Evolutionary conservation across 2,888 invertebrate genomes (phyloP), one percentile per base, ranked within the genome.

Genomic region (Elysia crispata): DNA sequence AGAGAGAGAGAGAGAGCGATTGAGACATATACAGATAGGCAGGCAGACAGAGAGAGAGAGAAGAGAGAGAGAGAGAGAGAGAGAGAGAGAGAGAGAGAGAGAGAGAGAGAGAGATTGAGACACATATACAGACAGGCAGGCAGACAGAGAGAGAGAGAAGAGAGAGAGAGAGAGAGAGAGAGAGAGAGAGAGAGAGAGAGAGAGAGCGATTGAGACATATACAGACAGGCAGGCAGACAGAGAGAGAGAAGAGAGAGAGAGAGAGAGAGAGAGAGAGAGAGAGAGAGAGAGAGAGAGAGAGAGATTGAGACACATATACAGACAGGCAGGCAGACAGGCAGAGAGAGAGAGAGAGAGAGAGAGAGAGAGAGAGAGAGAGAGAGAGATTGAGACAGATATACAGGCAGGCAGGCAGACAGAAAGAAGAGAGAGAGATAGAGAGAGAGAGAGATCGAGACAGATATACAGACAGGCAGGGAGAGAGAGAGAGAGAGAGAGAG

Each of bases 101-200:
- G n/a, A n/a, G n/a, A n/a, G n/a, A n/a, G n/a, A n/a, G n/a, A n/a
- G n/a, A n/a, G n/a, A n/a, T n/a, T n/a, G n/a, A n/a, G n/a, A n/a
- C n/a, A n/a, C n/a, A n/a, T n/a, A n/a, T n/a, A n/a, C n/a, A n/a
- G n/a, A n/a, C n/a, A n/a, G n/a, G n/a, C n/a, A n/a, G n/a, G n/a
- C n/a, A n/a, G n/a, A n/a, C n/a, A n/a, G n/a, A n/a, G n/a, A n/a
- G 41, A 41, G 41, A 41, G 41, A 50, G 18, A 18, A 15, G 72
- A 72, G 57, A n/a, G 1, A n/a, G n/a, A 3, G 28, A 31, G 28
- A 49, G 49, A 73, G 30, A 73, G 20, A n/a, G 49, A 76, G 62
- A 76, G 49, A 64, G 49, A 49, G 49, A 28, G 20, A 1, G 25
- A 49, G 66, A 31, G 49, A 49, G 64, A 31, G 49, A 64, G 49